phyloP scores from a whole-genome alignment of 2,888 invertebrate genomes.

The Drosophila conformis region DNA sequence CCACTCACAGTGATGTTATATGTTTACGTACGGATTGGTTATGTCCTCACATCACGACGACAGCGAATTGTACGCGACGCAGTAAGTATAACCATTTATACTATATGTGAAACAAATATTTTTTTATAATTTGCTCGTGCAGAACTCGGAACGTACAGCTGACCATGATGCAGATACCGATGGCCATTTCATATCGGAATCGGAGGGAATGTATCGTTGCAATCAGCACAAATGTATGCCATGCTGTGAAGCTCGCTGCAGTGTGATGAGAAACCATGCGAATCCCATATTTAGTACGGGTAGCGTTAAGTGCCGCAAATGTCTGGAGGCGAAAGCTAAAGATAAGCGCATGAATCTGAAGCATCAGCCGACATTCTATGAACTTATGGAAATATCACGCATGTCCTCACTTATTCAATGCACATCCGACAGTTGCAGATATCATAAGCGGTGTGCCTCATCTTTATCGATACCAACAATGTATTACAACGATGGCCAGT shows the following conservation, averaged over 20 bases:
- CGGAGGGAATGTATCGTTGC: constrained; percentile 80
- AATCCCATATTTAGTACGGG: constrained; percentile 52
- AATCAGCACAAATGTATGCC: constrained; percentile 70
- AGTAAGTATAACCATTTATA: constrained; percentile 62
- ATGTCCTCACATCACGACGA: constrained; percentile 92
- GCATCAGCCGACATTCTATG: constrained; percentile 82
- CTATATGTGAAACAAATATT: neutral
- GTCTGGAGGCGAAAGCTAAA: constrained; percentile 51
- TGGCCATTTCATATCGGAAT: constrained; percentile 79
- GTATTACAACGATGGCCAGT: constrained; percentile 76
- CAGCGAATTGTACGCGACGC: constrained; percentile 89
- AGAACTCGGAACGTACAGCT: constrained; percentile 83
- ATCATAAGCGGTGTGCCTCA: constrained; percentile 47
- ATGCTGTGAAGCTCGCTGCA: constrained; percentile 71
- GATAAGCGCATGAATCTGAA: constrained; percentile 66
- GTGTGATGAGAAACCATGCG: constrained; percentile 24
- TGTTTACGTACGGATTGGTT: constrained; percentile 96
- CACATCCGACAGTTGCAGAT: constrained; percentile 78
- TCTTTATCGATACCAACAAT: constrained; percentile 57
- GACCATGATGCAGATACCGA: constrained; percentile 82
- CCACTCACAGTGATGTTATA: constrained; percentile 98
- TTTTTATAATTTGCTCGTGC: neutral
- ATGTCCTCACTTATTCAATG: constrained; percentile 81
- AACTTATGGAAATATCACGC: constrained; percentile 82
- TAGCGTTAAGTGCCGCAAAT: constrained; percentile 74